Base-by-base conservation (phyloP, 2,797 vertebrate species). In the Epinephelus coioides region DNA sequence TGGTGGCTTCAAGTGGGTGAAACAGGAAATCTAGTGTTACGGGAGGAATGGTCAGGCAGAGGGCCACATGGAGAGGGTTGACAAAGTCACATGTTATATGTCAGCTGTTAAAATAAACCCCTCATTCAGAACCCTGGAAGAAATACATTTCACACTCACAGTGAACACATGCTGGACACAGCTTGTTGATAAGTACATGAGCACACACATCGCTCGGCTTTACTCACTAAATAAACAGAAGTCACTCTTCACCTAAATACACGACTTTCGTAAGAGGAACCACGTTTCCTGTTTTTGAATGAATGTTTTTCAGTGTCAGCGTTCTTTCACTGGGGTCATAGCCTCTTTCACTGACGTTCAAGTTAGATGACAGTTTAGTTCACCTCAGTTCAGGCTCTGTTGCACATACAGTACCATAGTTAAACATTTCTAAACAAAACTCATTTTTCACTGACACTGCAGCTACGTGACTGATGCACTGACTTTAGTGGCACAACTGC, bases 241-340 rank as follows among this genome's bases (percentile, higher is more conserved):
- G 14, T 49, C 19, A 19, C 49, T 25, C 5, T 74, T 63, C 17
- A 74, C 54, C 18, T 65, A 64, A 60, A 82, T 47, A 64, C 44
- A 34, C 2, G 4, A 69, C 6, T 47, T 74, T 51, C 30, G 1
- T 1, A 15, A 15, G 34, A 65, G 70, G 63, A 79, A 77, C 21
- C 60, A 54, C 6, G 44, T 79, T 88, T 89, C 86, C 91, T 83
- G 76, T 84, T 89, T 89, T 85, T 83, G 74, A 74, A 34, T 64
- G 54, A 82, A 54, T 14, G 2, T 74, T 71, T 66, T 49, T 63
- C 30, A 76, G 34, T 8, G 73, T 84, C 84, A 88, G 82, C 65
- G 8, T 11, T 73, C 71, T 6, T 51, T 18, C 30, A 40, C 25
- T 15, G 3, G 1, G 15, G 13, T n/a, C 1, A 50, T 49, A 40